Percentiles rank a stretch among this genome's conserved stretches.
These are phyloP conservation scores for Lycocerus yunnanus DNA, from an alignment of 2,888 invertebrate genomes.

Conservation along the genomic window DNA sequence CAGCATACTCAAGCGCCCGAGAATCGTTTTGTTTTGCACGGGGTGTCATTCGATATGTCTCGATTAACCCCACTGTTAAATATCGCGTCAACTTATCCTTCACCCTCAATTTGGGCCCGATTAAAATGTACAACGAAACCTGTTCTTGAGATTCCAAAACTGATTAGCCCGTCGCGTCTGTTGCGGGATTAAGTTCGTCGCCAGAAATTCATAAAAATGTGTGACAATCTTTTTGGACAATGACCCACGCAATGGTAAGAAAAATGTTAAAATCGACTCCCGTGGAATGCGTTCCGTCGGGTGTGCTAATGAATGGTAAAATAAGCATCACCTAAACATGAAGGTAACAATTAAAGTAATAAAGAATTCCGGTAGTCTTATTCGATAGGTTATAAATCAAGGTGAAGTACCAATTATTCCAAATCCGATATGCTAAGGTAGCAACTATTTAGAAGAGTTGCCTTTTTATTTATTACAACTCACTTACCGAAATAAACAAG, in stretches of 20 bases:
- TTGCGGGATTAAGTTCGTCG: background rate
- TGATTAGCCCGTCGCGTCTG: background rate
- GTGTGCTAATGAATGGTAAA: slow-evolving; percentile 19
- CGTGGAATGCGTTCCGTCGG: background rate
- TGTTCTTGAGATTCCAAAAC: background rate
- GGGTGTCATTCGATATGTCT: slow-evolving; percentile 20
- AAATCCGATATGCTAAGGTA: background rate
- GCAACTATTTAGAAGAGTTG: slow-evolving; percentile 10
- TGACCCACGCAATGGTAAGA: background rate
- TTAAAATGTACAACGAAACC: background rate
- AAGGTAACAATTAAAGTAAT: slow-evolving; percentile 17
- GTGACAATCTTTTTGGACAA: background rate
- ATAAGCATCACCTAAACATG: slow-evolving; percentile 25
- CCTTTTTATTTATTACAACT: background rate
- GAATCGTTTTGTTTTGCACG: slow-evolving; percentile 20
- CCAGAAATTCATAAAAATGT: background rate
- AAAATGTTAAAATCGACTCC: background rate
- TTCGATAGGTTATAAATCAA: slow-evolving; percentile 37
- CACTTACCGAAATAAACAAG: background rate
- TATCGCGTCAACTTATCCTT: slow-evolving; percentile 18
- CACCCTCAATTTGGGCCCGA: background rate
- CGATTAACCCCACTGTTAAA: slow-evolving; percentile 21
- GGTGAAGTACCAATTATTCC: slow-evolving; percentile 36
- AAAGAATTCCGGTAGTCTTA: slow-evolving; percentile 38
- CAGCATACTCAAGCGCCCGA: background rate